These are phyloP conservation scores for Acrocera orbiculus DNA, from an alignment of 2,888 invertebrate species.

Conservation along the genomic window DNA sequence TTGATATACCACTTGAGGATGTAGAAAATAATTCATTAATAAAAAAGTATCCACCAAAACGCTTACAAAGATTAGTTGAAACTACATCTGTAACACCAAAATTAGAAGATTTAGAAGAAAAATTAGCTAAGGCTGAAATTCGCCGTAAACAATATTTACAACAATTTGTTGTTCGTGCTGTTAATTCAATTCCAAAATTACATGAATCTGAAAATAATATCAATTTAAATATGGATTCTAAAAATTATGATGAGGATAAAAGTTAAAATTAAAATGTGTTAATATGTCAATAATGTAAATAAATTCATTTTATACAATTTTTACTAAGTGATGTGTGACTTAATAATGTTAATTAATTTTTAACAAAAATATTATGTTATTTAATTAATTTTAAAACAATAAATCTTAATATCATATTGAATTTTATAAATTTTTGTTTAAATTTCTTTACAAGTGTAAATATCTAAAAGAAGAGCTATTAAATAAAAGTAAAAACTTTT, in stretches of 20 bases:
- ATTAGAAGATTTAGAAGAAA: conserved; percentile 47
- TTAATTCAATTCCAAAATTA: background rate
- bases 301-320: too few species aligned
- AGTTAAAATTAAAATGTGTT: too few species aligned
- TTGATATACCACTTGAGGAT: conserved; percentile 40
- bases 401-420: too few species aligned
- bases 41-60: conserved; percentile 45
- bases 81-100: conserved; percentile 35
- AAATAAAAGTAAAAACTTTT: too few species aligned
- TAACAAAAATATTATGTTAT: too few species aligned
- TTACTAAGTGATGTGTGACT: too few species aligned
- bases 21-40: conserved; percentile 31
- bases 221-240: background rate
- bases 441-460: too few species aligned
- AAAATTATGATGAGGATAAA: background rate
- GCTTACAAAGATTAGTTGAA: conserved; percentile 48
- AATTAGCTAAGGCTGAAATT: conserved; percentile 53
- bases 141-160: conserved; percentile 38
- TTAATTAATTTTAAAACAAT: too few species aligned
- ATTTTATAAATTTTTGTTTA: too few species aligned
- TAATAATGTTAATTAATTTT: too few species aligned
- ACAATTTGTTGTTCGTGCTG: conserved; percentile 17
- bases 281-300: too few species aligned
- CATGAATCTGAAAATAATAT: background rate
- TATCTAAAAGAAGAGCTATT: too few species aligned